Evolutionary conservation across 2,797 vertebrate genomes (phyloP), one percentile per base, ranked within the genome.

Genomic region (Manis crassicaudata): DNA sequence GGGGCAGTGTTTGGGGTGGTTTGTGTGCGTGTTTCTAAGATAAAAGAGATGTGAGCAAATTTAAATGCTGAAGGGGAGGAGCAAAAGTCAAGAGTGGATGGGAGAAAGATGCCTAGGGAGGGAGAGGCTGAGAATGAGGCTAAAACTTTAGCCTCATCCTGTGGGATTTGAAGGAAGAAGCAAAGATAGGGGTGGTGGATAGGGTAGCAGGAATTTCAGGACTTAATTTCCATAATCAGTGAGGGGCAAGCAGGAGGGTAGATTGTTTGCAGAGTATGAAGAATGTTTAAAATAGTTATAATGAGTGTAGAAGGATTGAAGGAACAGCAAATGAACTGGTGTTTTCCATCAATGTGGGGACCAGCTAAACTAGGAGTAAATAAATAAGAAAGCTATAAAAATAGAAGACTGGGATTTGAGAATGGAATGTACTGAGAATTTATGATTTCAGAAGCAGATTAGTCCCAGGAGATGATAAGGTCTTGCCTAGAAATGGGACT

Each of bases 1-100:
- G 8, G 14, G 37, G 58, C 32, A 87, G 56, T 54, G 35, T 35
- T 83, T 70, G 80, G 50, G 16, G 37, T 76, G 79, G 16, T 75
- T 73, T 29, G 20, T n/a, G 17, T 62, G 6, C 84, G 72, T 67
- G 29, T 93, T 88, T 75, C 63, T 94, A 68, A 96, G 92, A 92
- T 93, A 91, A 72, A 91, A 72, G 77, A 52, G 21, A 52, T 27
- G 9, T 72, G 29, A 93, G n/a, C 25, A 73, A 85, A 58, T n/a
- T 52, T 40, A 68, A 83, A 25, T 14, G n/a, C 54, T 84, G 40
- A 67, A 67, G 35, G 27, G 37, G 83, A 93, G 73, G 73, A 77
- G 35, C 27, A 35, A 89, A 65, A 87, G 46, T 70, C 54, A 62
- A 46, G 37, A 88, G 63, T 12, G 37, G 73, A 18, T 27, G 7